Evolutionary conservation across 2,888 invertebrate genomes (phyloP).

Genomic region (Epinotia bilunana): DNA sequence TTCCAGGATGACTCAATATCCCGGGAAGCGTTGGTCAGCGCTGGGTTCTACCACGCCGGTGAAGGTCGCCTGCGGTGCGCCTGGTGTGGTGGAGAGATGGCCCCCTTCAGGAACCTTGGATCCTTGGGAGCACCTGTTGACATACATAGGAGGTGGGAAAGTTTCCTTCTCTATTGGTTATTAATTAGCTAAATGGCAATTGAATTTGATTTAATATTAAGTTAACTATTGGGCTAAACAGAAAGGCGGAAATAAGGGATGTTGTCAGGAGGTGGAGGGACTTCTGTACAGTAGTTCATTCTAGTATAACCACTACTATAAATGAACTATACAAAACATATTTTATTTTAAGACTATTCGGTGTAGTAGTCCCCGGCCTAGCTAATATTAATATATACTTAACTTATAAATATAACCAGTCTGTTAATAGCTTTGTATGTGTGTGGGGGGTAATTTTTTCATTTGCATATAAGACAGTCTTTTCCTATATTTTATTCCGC

Average conservation of each 20-base stretch:
- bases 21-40: conserved; percentile 89
- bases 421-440: too few species aligned
- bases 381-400: too few species aligned
- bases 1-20: conserved; percentile 81
- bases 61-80: conserved; percentile 89
- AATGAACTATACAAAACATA: too few species aligned
- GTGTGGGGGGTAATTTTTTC: too few species aligned
- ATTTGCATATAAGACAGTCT: too few species aligned
- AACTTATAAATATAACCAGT: too few species aligned
- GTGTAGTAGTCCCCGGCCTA: too few species aligned
- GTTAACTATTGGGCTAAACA: too few species aligned
- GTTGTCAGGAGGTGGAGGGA: neutral
- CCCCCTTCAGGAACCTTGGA: conserved; percentile 86
- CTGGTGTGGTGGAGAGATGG: conserved; percentile 90
- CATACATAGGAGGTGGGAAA: conserved; percentile 85
- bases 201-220: too few species aligned
- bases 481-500: too few species aligned
- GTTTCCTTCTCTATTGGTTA: neutral
- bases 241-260: neutral
- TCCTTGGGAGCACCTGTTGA: conserved; percentile 85
- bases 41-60: conserved; percentile 93
- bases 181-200: neutral
- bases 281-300: neutral
- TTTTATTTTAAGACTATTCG: too few species aligned
- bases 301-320: too few species aligned